phyloP scores from a whole-genome alignment of 2,888 invertebrate genomes.

The Zonitis immaculata region DNA sequence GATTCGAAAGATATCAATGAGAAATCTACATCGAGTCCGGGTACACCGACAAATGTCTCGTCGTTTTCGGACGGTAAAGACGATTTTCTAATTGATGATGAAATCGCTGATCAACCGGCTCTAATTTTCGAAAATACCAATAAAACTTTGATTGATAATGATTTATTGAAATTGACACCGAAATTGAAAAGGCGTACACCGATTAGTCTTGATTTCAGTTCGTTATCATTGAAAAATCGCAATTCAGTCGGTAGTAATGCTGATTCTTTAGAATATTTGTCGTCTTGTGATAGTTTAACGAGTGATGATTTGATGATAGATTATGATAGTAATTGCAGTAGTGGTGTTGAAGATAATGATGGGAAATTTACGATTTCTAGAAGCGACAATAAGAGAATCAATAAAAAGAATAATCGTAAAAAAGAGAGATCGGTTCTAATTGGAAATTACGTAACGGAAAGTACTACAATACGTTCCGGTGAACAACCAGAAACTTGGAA shows the following conservation, averaged over 20 bases:
- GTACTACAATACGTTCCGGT: neutral
- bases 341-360: constrained; percentile 53
- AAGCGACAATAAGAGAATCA: neutral
- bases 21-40: constrained; percentile 54
- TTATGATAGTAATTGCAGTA: constrained; percentile 58
- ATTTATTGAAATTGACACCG: constrained; percentile 42
- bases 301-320: constrained; percentile 88
- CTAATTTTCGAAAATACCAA: constrained; percentile 67
- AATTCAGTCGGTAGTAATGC: constrained; percentile 49
- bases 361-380: constrained; percentile 20
- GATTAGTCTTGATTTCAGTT: constrained; percentile 46
- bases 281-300: constrained; percentile 77
- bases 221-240: constrained; percentile 36
- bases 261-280: constrained; percentile 75
- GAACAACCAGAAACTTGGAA: too few species aligned
- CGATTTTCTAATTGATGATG: constrained; percentile 81
- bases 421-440: neutral
- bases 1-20: constrained; percentile 52
- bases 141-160: constrained; percentile 24
- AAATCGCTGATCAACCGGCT: constrained; percentile 87
- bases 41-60: constrained; percentile 72
- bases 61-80: constrained; percentile 79
- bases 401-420: too few species aligned
- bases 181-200: constrained; percentile 36
- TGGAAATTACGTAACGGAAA: neutral